These are phyloP conservation scores for Dryadula phaetusa DNA, from an alignment of 2,888 invertebrate genomes.

Conservation along the genomic window DNA sequence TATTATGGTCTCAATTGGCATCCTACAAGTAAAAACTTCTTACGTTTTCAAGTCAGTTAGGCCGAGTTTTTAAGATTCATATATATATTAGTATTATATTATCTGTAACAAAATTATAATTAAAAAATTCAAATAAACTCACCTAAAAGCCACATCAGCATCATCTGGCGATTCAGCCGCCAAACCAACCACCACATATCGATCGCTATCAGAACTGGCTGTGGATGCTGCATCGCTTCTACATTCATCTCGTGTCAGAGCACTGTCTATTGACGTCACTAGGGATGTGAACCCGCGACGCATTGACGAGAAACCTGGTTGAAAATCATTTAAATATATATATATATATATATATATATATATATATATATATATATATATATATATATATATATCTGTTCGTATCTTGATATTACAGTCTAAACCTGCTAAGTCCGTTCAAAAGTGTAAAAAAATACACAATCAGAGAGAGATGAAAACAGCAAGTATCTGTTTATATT, in stretches of 20 bases:
- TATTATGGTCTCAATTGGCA: too few relatives aligned
- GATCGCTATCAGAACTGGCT: constrained; percentile 94
- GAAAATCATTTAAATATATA: not conserved
- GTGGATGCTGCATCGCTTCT: constrained; percentile 89
- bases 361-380: too few relatives aligned
- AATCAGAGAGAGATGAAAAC: too few relatives aligned
- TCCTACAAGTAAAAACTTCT: too few relatives aligned
- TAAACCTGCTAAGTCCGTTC: too few relatives aligned
- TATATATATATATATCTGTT: too few relatives aligned
- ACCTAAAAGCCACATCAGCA: constrained; percentile 88
- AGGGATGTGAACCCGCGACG: constrained; percentile 93
- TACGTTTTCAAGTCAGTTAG: too few relatives aligned
- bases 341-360: too few relatives aligned
- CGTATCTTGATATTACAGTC: too few relatives aligned
- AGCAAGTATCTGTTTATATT: too few relatives aligned
- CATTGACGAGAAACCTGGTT: constrained; percentile 88
- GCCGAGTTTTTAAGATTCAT: not conserved
- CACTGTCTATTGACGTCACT: constrained; percentile 93
- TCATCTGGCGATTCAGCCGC: constrained; percentile 87
- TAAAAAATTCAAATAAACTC: not conserved
- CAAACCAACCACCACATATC: constrained; percentile 90
- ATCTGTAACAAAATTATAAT: not conserved
- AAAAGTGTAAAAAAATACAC: too few relatives aligned
- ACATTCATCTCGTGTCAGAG: constrained; percentile 90
- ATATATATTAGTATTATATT: too few relatives aligned